A percentile compares a stretch with the other conserved stretches of the same genome.
phyloP scores from a whole-genome alignment of 2,113 vertebrate species.

The Beaufortia kweichowensis region DNA sequence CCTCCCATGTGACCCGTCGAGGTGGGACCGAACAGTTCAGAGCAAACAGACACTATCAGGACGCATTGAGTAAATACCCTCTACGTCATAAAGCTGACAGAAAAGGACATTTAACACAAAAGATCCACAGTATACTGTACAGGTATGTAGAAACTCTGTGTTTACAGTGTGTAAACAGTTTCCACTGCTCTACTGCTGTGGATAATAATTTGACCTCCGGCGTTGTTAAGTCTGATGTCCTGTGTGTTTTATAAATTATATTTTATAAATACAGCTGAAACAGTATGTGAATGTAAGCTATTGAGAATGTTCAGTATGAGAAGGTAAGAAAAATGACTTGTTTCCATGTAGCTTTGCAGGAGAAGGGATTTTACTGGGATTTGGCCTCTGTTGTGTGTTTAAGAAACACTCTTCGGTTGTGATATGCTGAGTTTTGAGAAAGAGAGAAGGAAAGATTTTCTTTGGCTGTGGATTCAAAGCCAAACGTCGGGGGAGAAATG shows the following conservation, averaged over 20 bases:
- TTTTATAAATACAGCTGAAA: background rate
- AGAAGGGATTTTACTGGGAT: conserved; percentile 31
- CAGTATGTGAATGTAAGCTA: background rate
- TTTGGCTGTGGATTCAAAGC: conserved; percentile 52
- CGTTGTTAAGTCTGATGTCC: no score
- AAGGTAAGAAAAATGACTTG: background rate
- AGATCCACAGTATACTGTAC: background rate
- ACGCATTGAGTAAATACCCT: conserved; percentile 38
- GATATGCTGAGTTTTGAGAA: conserved; percentile 53
- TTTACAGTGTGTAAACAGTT: conserved; percentile 28
- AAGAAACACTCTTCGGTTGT: conserved; percentile 29
- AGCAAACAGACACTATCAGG: conserved; percentile 38
- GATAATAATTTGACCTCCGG: background rate
- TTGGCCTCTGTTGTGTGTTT: conserved; percentile 42
- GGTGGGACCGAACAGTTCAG: background rate
- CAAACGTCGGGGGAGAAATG: conserved; percentile 45
- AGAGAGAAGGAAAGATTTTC: conserved; percentile 45
- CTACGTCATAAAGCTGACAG: background rate
- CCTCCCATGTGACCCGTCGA: conserved; percentile 22
- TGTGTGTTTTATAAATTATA: conserved; percentile 10
- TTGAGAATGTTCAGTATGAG: conserved; percentile 24
- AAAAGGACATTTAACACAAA: background rate
- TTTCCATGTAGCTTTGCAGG: conserved; percentile 16
- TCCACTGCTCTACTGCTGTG: conserved; percentile 1
- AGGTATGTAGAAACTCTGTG: background rate